Evolutionary conservation across 2,113 vertebrate genomes (phyloP), one percentile per base, ranked within the genome.

Genomic region (Phylloscopus trochilus): DNA sequence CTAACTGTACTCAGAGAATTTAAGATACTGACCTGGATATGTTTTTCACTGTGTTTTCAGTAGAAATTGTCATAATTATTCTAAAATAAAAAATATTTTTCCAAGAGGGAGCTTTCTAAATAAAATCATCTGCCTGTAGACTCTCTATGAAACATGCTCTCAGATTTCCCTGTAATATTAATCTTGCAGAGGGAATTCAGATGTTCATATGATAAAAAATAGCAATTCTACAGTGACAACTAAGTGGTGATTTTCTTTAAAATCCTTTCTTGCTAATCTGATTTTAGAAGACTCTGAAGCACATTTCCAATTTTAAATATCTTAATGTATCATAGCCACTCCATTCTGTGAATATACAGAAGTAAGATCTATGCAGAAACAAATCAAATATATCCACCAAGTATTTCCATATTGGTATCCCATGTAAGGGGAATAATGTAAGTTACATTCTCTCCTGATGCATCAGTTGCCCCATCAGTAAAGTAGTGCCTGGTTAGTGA

Each of bases 111-210:
- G 21, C 8, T 74, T 87, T 70, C 67, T 66, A 80, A 93, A 79
- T 33, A 86, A 91, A 95, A 83, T 76, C 21, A 59, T 80, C 58
- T 86, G 59, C 63, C 27, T 10, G 28, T 5, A 74, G 67, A 60
- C 21, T 66, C 12, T 21, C 47, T n/a, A 39, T 47, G 67, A 94
- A 95, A 83, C 11, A 19, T 15, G 9, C 39, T 86, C 59, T 80
- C 79, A 66, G 33, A 41, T 59, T 82, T 91, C 31, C 41, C 56
- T 89, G 66, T 58, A 95, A 92, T 58, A 82, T 72, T 79, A 91
- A 79, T 77, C 63, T 87, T 80, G 30, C 63, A 86, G 59, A 93
- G 72, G 84, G 78, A 95, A 92, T 90, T 95, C 82, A 83, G 67
- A 89, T 80, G 63, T 70, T 76, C 46, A 52, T 64, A 63, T 37